Conservation (phyloP, 1,140 invertebrate genomes). For the Euborellia annulipes region DNA sequence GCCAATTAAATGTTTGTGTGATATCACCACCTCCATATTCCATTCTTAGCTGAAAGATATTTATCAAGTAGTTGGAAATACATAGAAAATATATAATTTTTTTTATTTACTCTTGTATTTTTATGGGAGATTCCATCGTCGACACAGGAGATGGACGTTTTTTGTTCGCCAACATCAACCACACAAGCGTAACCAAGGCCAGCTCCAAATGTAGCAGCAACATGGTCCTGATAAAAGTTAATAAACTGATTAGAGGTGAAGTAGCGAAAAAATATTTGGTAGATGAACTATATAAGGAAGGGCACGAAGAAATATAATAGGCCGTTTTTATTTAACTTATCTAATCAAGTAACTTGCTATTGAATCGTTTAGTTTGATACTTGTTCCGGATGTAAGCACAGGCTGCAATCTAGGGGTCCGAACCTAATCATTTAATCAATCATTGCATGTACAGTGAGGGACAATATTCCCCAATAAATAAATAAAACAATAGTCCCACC, state of each 20-base stretch:
- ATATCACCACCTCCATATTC: conserved; percentile 85
- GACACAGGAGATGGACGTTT: conserved; percentile 88
- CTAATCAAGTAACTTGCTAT: background rate
- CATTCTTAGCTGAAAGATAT: conserved; percentile 36
- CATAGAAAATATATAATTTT: too few relatives aligned
- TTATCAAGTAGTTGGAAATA: too few relatives aligned
- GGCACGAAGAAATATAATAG: background rate
- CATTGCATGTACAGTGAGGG: too few relatives aligned
- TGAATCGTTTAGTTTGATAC: background rate
- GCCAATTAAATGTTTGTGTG: conserved; percentile 68
- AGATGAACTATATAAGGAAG: background rate
- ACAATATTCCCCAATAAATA: too few relatives aligned
- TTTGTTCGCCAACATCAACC: conserved; percentile 89
- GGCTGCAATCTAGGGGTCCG: too few relatives aligned
- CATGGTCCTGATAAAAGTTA: conserved; percentile 51
- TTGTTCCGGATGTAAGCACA: too few relatives aligned
- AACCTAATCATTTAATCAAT: too few relatives aligned
- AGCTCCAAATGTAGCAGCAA: conserved; percentile 86
- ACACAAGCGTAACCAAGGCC: conserved; percentile 85
- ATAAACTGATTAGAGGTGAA: conserved; percentile 2
- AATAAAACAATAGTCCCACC: too few relatives aligned
- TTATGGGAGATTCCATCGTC: conserved; percentile 90
- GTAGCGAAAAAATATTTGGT: background rate
- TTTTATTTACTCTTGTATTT: conserved; percentile 55
- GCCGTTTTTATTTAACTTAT: background rate